Percentiles rank a stretch among this genome's conserved stretches.
These are phyloP conservation scores for Cyphomyrus plagiostoma DNA, from an alignment of 2,113 vertebrate genomes.

Conservation along the genomic window DNA sequence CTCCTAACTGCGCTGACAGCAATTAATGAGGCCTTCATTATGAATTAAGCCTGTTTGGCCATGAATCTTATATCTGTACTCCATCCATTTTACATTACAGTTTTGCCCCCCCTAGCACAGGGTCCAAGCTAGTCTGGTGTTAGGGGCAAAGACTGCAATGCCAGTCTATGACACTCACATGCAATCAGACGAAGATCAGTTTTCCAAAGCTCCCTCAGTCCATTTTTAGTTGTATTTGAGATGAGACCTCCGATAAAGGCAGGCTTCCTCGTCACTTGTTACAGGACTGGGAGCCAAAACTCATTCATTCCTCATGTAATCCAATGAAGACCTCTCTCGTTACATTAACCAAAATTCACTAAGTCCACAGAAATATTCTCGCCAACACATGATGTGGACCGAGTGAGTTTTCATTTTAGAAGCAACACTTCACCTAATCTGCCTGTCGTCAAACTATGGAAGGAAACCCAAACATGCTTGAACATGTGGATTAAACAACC, in stretches of 20 bases:
- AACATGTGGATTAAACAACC: not conserved
- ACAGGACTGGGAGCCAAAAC: not conserved
- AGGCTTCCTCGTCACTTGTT: not conserved
- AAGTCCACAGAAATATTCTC: not conserved
- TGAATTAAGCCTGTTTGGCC: not conserved
- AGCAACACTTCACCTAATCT: not conserved
- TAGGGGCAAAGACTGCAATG: not conserved
- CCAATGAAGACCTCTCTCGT: not conserved
- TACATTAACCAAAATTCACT: not conserved
- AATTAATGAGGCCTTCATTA: not conserved
- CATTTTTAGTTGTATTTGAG: not conserved
- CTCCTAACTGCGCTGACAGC: not conserved
- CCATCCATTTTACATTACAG: not conserved
- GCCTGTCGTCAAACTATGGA: not conserved
- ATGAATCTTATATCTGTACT: not conserved
- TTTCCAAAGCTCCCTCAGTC: not conserved
- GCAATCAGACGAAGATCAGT: not conserved
- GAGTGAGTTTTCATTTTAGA: not conserved
- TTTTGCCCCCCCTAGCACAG: not conserved
- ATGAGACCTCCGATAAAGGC: not conserved
- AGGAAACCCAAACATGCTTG: not conserved
- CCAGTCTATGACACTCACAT: not conserved
- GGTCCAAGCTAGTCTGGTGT: not conserved
- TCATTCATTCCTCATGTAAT: not conserved
- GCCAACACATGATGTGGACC: not conserved